Percentiles rank a stretch among this genome's conserved stretches.
Conservation (phyloP, 2,797 vertebrate genomes). For the Scleropages formosus region DNA sequence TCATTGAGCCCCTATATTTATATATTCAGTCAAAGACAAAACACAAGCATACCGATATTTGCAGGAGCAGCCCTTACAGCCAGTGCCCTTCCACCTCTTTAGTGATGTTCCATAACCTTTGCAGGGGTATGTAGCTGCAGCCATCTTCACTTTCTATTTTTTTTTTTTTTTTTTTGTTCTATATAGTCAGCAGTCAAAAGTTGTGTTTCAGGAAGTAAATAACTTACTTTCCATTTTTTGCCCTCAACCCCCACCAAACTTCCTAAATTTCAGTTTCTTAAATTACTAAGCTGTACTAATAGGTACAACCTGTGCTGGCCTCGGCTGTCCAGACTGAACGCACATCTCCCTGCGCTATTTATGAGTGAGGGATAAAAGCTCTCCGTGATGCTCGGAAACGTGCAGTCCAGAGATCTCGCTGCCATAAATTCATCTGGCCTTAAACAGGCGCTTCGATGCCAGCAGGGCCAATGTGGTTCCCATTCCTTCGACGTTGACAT, state of each 20-base stretch:
- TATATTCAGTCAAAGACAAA: no score
- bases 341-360: constrained; percentile 53
- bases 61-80: no score
- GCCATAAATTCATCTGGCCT: constrained; percentile 58
- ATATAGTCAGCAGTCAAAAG: constrained; percentile 55
- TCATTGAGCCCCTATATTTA: no score
- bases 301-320: constrained; percentile 71
- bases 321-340: constrained; percentile 39
- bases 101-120: neutral
- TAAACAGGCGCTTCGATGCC: constrained; percentile 64
- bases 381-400: constrained; percentile 50
- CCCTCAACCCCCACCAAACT: constrained; percentile 43
- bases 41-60: no score
- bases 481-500: constrained; percentile 78
- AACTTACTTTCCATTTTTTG: constrained; percentile 53
- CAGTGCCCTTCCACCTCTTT: neutral
- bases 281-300: constrained; percentile 78
- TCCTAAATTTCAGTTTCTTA: constrained; percentile 68
- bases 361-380: constrained; percentile 46
- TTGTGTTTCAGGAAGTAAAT: constrained; percentile 57
- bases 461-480: constrained; percentile 78
- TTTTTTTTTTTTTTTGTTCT: constrained; percentile 55
- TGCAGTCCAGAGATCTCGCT: constrained; percentile 50
- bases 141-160: neutral
- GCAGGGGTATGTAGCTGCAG: neutral